Evolutionary conservation across 2,888 invertebrate genomes (phyloP).

Genomic region (Cryptophagus acutangulus): DNA sequence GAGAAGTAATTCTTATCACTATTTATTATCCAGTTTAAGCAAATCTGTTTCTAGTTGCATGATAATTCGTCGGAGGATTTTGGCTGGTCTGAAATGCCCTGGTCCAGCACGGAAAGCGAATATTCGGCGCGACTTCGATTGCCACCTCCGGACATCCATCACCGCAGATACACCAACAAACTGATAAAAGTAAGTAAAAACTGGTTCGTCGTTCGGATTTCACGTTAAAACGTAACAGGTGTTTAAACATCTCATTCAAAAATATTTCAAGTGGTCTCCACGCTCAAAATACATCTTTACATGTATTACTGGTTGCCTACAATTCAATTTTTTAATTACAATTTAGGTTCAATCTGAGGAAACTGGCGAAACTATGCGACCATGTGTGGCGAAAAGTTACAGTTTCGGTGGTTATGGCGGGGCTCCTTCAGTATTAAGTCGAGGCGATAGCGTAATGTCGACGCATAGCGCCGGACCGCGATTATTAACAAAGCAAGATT

Average conservation of each 20-base stretch:
- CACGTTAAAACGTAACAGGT: no score
- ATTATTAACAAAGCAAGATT: slow-evolving; percentile 72
- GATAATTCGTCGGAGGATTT: slow-evolving; percentile 51
- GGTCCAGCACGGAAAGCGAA: slow-evolving; percentile 56
- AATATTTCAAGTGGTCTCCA: no score
- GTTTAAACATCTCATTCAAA: no score
- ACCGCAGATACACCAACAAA: slow-evolving; percentile 47
- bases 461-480: slow-evolving; percentile 60
- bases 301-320: slow-evolving; percentile 9
- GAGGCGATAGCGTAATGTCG: slow-evolving; percentile 62
- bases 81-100: slow-evolving; percentile 49
- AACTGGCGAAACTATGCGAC: slow-evolving; percentile 46
- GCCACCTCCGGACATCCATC: slow-evolving; percentile 49
- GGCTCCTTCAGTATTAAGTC: slow-evolving; percentile 49
- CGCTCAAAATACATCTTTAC: no score
- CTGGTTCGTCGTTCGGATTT: slow-evolving; percentile 5
- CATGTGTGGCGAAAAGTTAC: slow-evolving; percentile 73
- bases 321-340: slow-evolving; percentile 14
- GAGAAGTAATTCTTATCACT: slow-evolving; percentile 33
- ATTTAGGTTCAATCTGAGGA: slow-evolving; percentile 58
- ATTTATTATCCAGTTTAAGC: not conserved
- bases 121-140: slow-evolving; percentile 42
- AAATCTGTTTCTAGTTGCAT: slow-evolving; percentile 35
- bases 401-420: slow-evolving; percentile 81
- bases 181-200: slow-evolving; percentile 50